Conservation (phyloP, 2,888 invertebrate species). For the Ophion costatus region DNA sequence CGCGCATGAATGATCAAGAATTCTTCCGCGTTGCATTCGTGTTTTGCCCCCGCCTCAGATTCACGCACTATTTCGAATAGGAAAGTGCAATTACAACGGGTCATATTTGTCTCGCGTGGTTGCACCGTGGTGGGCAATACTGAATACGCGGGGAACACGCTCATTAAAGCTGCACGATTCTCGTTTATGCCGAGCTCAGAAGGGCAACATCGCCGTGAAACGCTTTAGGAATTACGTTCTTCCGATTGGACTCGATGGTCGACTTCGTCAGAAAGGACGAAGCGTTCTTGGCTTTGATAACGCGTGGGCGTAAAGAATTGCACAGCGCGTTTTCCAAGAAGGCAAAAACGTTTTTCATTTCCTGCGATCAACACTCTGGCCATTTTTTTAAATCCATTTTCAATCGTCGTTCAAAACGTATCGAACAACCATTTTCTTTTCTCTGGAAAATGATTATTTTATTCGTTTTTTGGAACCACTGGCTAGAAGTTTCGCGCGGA, state of each 20-base stretch:
- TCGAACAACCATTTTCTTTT: background rate
- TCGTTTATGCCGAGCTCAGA: background rate
- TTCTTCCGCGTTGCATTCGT: slow-evolving; percentile 52
- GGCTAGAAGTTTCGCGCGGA: background rate
- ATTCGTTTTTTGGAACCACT: background rate
- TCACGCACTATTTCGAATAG: background rate
- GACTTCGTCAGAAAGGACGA: slow-evolving; percentile 29
- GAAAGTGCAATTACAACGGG: slow-evolving; percentile 13
- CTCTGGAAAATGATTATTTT: background rate
- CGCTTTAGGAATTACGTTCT: slow-evolving; percentile 49
- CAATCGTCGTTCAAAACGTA: background rate
- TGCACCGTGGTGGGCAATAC: background rate
- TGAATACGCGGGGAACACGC: background rate
- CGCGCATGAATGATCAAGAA: slow-evolving; percentile 31
- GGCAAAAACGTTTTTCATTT: background rate
- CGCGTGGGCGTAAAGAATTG: slow-evolving; percentile 56
- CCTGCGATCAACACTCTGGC: background rate
- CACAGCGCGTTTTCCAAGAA: slow-evolving; percentile 28
- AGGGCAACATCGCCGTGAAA: slow-evolving; percentile 18
- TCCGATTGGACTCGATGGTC: slow-evolving; percentile 57
- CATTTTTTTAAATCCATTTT: background rate
- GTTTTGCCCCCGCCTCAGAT: background rate
- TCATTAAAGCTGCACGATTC: slow-evolving; percentile 26
- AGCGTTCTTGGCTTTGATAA: slow-evolving; percentile 39
- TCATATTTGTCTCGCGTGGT: slow-evolving; percentile 7